Percentiles rank a stretch among this genome's conserved stretches.
These are phyloP conservation scores for Leptopilina drosophilae DNA, from an alignment of 2,888 invertebrate species.

Conservation along the genomic window DNA sequence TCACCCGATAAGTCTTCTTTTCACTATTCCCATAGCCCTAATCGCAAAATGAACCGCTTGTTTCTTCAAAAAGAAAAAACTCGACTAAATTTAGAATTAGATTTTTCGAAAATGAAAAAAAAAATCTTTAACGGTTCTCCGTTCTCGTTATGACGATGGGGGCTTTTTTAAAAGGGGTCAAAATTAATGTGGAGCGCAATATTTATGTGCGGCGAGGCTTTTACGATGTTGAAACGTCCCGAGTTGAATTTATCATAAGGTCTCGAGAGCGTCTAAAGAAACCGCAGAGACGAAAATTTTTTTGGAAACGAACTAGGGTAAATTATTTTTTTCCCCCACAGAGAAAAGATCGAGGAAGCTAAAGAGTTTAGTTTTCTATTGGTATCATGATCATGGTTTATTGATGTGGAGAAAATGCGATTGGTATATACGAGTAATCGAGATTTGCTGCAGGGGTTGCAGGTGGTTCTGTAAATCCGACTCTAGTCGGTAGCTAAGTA, in stretches of 20 bases:
- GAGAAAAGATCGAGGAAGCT: not conserved
- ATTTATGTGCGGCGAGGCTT: constrained; percentile 35
- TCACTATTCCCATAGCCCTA: not conserved
- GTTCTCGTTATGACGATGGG: constrained; percentile 22
- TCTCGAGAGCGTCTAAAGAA: not conserved
- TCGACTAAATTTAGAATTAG: not conserved
- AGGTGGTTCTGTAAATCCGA: constrained; percentile 26
- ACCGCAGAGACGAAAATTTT: not conserved
- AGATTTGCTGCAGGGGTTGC: constrained; percentile 36
- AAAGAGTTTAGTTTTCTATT: not conserved
- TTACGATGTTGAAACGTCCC: constrained; percentile 33
- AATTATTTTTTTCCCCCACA: not conserved
- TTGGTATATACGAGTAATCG: constrained; percentile 28
- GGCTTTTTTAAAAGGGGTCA: constrained; percentile 36
- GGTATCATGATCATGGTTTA: constrained; percentile 22
- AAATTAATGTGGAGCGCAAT: constrained; percentile 38
- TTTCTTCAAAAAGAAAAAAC: not conserved
- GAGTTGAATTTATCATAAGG: constrained; percentile 29
- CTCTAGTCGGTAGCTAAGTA: not conserved
- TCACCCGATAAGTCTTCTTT: not conserved
- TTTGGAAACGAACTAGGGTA: not conserved
- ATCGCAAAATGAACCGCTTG: no score
- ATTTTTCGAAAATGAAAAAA: not conserved
- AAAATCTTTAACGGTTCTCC: constrained; percentile 12
- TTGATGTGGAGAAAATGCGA: constrained; percentile 34